Evolutionary conservation across 2,797 vertebrate genomes (phyloP).

Genomic region (Natrix natrix): DNA sequence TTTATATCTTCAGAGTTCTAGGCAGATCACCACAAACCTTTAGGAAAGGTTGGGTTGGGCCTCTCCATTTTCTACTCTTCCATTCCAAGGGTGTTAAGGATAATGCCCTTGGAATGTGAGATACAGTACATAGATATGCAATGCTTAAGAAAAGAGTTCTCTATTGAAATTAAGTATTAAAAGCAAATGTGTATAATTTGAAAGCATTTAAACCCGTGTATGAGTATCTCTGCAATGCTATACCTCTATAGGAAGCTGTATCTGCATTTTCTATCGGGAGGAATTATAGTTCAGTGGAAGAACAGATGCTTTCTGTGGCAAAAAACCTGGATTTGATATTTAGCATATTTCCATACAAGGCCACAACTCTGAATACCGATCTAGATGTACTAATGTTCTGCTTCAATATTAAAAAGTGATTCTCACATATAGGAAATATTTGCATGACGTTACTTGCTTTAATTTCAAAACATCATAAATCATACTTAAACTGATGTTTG

Average conservation of each 20-base stretch:
- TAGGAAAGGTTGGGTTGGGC: neutral
- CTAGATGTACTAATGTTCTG: neutral
- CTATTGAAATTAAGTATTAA: neutral
- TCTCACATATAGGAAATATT: neutral
- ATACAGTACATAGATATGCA: neutral
- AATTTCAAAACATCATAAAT: constrained; percentile 5
- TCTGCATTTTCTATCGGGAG: neutral
- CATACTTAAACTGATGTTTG: constrained; percentile 28
- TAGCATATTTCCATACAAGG: neutral
- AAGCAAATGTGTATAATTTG: neutral
- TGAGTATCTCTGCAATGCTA: neutral
- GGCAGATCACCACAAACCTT: neutral
- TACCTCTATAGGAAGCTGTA: neutral
- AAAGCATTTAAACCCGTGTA: neutral
- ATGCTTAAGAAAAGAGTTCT: neutral
- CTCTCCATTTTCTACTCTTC: neutral
- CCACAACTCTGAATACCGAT: neutral
- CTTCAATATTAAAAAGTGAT: neutral
- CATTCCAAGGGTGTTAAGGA: too few species aligned
- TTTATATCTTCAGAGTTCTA: neutral
- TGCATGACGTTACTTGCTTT: neutral
- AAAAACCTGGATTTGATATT: neutral
- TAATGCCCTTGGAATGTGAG: neutral
- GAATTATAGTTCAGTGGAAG: neutral
- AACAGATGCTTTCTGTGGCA: neutral